Percentiles rank a stretch among this genome's conserved stretches.
Evolutionary conservation across 2,113 vertebrate species (phyloP).

Genomic region (Dissostichus mawsoni): DNA sequence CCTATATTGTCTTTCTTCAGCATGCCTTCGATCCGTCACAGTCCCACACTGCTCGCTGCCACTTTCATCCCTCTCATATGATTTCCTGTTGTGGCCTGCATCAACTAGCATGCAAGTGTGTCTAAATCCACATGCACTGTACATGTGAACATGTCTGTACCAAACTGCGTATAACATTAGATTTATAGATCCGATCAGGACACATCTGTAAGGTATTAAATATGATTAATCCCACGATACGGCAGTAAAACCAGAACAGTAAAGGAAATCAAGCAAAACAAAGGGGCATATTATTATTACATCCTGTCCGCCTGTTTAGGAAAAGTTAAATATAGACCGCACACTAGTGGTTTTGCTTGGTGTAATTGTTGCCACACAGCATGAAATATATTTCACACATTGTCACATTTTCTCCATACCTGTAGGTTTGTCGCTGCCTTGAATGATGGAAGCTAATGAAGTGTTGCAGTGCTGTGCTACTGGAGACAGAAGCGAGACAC

Average conservation of each 20-base stretch:
- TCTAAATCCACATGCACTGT: background rate
- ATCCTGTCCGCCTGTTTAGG: conserved; percentile 35
- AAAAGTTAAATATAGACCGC: conserved; percentile 26
- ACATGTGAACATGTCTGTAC: conserved; percentile 1
- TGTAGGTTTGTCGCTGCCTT: conserved; percentile 22
- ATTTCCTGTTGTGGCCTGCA: conserved; percentile 11
- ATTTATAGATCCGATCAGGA: conserved; percentile 39
- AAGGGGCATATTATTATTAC: conserved; percentile 25
- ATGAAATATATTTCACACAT: conserved; percentile 37
- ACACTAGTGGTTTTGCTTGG: conserved; percentile 9
- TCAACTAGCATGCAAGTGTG: background rate
- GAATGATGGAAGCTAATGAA: conserved; percentile 72
- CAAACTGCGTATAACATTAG: conserved; percentile 10
- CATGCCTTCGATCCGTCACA: conserved; percentile 5
- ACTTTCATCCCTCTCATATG: conserved; percentile 33
- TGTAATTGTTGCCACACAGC: conserved; percentile 8
- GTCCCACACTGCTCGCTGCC: background rate
- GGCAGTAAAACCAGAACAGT: conserved; percentile 7
- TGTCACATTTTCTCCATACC: conserved; percentile 36
- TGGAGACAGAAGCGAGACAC: conserved; percentile 30
- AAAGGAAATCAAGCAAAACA: conserved; percentile 41
- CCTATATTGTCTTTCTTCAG: conserved; percentile 31
- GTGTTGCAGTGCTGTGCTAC: conserved; percentile 35
- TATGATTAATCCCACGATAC: conserved; percentile 57
- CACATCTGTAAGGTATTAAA: conserved; percentile 66